phyloP scores from a whole-genome alignment of 1,140 invertebrate genomes.

The Euborellia annulipes region DNA sequence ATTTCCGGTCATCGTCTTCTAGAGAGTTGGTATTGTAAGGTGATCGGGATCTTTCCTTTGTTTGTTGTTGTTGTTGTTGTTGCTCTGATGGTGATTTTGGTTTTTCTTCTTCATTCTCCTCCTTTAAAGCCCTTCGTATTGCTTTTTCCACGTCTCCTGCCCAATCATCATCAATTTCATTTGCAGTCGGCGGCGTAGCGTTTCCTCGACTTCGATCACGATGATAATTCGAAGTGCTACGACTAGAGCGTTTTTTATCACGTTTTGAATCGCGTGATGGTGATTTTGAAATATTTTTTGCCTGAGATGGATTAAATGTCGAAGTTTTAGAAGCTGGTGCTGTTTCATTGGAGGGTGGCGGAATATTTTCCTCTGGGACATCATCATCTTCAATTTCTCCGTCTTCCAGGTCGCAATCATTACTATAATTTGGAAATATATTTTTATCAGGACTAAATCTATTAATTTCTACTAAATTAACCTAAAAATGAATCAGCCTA shows the following conservation, averaged over 20 bases:
- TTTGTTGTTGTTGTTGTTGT: constrained; percentile 16
- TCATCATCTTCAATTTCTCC: constrained; percentile 43
- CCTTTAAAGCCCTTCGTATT: constrained; percentile 43
- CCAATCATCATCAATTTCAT: constrained; percentile 45
- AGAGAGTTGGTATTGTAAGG: neutral
- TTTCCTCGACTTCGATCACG: constrained; percentile 1
- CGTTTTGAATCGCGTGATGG: neutral
- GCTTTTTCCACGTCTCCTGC: constrained; percentile 59
- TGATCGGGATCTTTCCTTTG: constrained; percentile 5
- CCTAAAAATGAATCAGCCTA: no score
- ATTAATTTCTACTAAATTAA: no score
- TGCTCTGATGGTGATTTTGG: constrained; percentile 28
- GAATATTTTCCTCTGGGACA: constrained; percentile 25
- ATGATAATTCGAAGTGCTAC: neutral
- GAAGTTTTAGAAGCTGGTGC: constrained; percentile 11
- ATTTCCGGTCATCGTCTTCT: constrained; percentile 14
- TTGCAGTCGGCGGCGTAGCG: neutral
- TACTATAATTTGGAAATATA: no score
- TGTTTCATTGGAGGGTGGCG: neutral
- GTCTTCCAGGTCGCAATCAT: constrained; percentile 33
- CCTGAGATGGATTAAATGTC: constrained; percentile 14
- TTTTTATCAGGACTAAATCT: no score
- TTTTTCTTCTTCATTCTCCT: constrained; percentile 33
- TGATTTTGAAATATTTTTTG: constrained; percentile 9
- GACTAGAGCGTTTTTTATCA: constrained; percentile 11